Percentiles rank a stretch among this genome's conserved stretches.
Evolutionary conservation across 2,797 vertebrate genomes (phyloP).

Genomic region (Amniataba percoides): DNA sequence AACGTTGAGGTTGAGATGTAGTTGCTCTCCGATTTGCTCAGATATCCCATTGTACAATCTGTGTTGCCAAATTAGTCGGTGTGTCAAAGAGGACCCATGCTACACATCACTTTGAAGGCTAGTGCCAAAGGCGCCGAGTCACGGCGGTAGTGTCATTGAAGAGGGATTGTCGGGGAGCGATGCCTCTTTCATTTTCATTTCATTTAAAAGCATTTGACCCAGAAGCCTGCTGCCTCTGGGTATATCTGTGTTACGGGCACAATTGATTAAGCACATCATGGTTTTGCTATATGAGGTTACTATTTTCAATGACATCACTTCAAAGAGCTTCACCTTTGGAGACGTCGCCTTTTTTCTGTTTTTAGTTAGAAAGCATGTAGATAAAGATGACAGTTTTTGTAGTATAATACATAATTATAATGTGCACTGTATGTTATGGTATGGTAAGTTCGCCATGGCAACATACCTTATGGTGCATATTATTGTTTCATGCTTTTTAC

Average conservation of each 20-base stretch:
- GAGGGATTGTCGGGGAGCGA: constrained; percentile 42
- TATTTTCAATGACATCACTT: constrained; percentile 37
- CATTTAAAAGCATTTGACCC: constrained; percentile 72
- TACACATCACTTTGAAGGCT: constrained; percentile 54
- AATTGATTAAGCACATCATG: constrained; percentile 54
- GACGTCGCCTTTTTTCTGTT: constrained; percentile 1
- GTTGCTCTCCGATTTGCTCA: constrained; percentile 33
- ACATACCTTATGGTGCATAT: constrained; percentile 22
- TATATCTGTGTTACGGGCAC: constrained; percentile 40
- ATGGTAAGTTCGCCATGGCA: constrained; percentile 19
- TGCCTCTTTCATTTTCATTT: constrained; percentile 55
- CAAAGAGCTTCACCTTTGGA: constrained; percentile 39
- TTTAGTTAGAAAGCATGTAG: constrained; percentile 19
- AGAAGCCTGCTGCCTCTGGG: constrained; percentile 62
- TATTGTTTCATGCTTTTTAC: constrained; percentile 53
- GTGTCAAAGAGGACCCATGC: constrained; percentile 49
- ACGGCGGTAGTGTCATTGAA: constrained; percentile 59
- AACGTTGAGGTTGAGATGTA: constrained; percentile 23
- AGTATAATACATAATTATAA: neutral
- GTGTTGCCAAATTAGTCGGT: constrained; percentile 56
- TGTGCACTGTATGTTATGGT: neutral
- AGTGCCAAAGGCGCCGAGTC: constrained; percentile 55
- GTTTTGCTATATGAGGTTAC: constrained; percentile 44
- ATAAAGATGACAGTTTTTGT: constrained; percentile 17
- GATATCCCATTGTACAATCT: constrained; percentile 31